Percentiles rank a stretch among this genome's conserved stretches.
phyloP scores from a whole-genome alignment of 2,888 invertebrate species.

The Venusia cambrica region DNA sequence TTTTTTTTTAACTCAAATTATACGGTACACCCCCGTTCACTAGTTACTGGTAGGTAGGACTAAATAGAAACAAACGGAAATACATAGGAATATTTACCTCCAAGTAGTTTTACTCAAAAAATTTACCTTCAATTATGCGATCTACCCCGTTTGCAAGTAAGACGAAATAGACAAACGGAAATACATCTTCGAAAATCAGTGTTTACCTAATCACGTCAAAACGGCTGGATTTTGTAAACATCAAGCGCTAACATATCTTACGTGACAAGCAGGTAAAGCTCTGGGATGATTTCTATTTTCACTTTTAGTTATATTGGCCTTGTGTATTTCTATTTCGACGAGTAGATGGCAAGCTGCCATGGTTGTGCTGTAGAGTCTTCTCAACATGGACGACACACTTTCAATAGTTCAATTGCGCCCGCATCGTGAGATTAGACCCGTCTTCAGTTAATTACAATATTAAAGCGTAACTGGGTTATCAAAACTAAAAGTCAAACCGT shows the following conservation, averaged over 20 bases:
- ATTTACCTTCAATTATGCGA: no score
- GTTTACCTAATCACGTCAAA: no score
- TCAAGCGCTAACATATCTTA: slow-evolving; percentile 12
- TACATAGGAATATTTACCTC: no score
- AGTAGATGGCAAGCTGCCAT: slow-evolving; percentile 67
- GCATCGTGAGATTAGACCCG: slow-evolving; percentile 46
- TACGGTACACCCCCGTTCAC: no score
- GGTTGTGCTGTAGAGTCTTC: slow-evolving; percentile 60
- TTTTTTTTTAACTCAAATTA: no score
- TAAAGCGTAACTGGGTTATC: slow-evolving; percentile 75
- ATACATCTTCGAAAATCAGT: no score
- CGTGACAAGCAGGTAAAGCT: slow-evolving; percentile 33
- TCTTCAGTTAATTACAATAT: slow-evolving; percentile 64
- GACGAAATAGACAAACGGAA: no score
- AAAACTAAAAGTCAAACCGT: slow-evolving; percentile 69
- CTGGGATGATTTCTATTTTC: slow-evolving; percentile 54
- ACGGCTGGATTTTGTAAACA: slow-evolving; percentile 4
- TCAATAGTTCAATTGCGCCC: slow-evolving; percentile 42
- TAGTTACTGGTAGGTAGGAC: no score
- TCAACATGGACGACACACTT: slow-evolving; percentile 59
- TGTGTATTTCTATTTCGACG: slow-evolving; percentile 62
- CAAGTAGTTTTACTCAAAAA: no score
- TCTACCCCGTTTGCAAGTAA: no score
- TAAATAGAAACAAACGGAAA: no score
- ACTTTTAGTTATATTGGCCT: slow-evolving; percentile 69